Conservation (phyloP, 2,888 invertebrate species). For the Copidosoma aretas region DNA sequence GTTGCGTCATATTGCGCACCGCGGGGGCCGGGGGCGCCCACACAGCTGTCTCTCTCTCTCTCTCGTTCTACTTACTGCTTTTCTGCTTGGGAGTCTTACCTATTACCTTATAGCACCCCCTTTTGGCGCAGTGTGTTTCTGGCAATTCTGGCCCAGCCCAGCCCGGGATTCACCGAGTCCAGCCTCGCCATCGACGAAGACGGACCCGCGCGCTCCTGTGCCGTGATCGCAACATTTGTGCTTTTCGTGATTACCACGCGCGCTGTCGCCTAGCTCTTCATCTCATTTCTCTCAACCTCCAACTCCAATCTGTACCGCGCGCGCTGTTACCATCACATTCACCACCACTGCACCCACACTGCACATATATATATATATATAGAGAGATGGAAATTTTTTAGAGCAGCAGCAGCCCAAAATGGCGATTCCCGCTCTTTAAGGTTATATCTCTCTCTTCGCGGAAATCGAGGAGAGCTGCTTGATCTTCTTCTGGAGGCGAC, state of each 20-base stretch:
- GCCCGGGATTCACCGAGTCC: slow-evolving; percentile 3
- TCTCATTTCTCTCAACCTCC: slow-evolving; percentile 37
- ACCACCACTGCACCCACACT: too few species aligned
- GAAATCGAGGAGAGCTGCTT: neutral
- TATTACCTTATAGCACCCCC: too few species aligned
- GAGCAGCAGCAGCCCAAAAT: slow-evolving; percentile 24
- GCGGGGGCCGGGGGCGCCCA: slow-evolving; percentile 25
- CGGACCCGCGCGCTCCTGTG: slow-evolving; percentile 7
- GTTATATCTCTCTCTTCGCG: slow-evolving; percentile 15
- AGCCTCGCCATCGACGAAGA: neutral
- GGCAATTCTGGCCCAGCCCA: slow-evolving; percentile 7
- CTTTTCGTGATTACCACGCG: slow-evolving; percentile 45
- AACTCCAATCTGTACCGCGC: slow-evolving; percentile 57
- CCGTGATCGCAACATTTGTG: neutral
- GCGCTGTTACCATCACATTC: slow-evolving; percentile 12
- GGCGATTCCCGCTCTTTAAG: slow-evolving; percentile 23
- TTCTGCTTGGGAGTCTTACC: too few species aligned
- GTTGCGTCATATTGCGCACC: slow-evolving; percentile 58
- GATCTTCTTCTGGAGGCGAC: neutral
- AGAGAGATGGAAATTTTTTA: too few species aligned
- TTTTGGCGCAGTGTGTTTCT: too few species aligned
- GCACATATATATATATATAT: too few species aligned
- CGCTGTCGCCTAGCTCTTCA: slow-evolving; percentile 23
- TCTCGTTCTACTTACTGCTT: neutral
- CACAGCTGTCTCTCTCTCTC: neutral